phyloP scores from a whole-genome alignment of 2,797 vertebrate species.

The Nyctibius grandis region DNA sequence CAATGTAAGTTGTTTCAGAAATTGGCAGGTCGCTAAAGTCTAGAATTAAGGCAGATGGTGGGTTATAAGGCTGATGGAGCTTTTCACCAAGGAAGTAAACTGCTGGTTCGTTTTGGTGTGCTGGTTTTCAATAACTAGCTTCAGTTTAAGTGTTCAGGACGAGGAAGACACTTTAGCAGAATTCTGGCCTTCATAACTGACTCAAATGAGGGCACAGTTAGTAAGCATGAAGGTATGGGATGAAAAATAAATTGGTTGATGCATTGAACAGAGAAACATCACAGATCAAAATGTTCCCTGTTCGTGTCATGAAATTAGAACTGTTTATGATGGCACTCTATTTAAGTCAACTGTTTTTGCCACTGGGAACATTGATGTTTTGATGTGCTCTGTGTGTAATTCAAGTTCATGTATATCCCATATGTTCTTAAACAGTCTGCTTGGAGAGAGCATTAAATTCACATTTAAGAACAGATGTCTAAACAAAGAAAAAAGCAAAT shows the following conservation, averaged over 20 bases:
- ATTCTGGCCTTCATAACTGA: neutral
- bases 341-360: slow-evolving; percentile 33
- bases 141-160: neutral
- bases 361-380: neutral
- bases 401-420: neutral
- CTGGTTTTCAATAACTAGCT: neutral
- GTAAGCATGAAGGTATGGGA: neutral
- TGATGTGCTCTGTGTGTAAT: neutral
- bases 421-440: neutral
- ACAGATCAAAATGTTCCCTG: neutral
- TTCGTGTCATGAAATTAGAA: neutral
- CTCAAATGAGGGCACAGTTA: neutral
- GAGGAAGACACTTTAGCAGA: neutral
- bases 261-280: neutral
- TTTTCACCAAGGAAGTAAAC: neutral
- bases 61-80: neutral
- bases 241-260: neutral
- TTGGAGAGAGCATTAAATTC: neutral
- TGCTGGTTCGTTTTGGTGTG: neutral
- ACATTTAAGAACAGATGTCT: neutral
- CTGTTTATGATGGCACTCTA: neutral
- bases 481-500: neutral
- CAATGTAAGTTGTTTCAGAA: neutral
- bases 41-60: neutral
- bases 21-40: neutral